Evolutionary conservation across 2,888 invertebrate species (phyloP).

Genomic region (Bombylius discolor): DNA sequence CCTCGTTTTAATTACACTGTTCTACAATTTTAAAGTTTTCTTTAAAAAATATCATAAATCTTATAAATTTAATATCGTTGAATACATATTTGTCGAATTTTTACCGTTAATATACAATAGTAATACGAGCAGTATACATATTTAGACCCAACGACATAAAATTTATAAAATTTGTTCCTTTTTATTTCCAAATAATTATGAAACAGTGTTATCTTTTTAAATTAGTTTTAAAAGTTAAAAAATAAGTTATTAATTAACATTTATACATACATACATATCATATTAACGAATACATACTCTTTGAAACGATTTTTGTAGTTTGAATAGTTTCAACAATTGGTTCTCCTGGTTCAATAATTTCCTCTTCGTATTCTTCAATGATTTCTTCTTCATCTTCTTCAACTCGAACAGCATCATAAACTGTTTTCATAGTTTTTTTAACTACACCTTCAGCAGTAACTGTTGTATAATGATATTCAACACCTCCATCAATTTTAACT

Average conservation of each 20-base stretch:
- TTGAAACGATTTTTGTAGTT: constrained; percentile 28
- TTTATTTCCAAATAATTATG: no score
- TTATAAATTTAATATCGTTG: no score
- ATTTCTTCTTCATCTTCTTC: constrained; percentile 28
- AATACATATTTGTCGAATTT: no score
- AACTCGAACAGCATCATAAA: constrained; percentile 31
- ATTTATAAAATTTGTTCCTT: no score
- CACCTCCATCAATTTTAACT: constrained; percentile 33
- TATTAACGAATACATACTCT: constrained; percentile 13
- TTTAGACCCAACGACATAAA: no score
- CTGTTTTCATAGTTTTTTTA: constrained; percentile 33
- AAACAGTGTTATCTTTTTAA: no score
- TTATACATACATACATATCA: neutral
- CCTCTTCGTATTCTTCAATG: constrained; percentile 35
- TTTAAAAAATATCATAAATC: no score
- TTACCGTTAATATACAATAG: no score
- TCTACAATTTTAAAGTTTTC: no score
- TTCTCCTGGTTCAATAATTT: constrained; percentile 35
- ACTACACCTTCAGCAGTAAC: constrained; percentile 34
- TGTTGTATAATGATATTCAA: constrained; percentile 34
- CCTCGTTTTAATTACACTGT: no score
- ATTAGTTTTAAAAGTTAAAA: neutral
- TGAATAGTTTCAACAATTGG: constrained; percentile 31
- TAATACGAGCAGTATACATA: no score
- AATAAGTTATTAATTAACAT: neutral